These are phyloP conservation scores for Ametastegia equiseti DNA, from an alignment of 2,888 invertebrate genomes.

Conservation along the genomic window DNA sequence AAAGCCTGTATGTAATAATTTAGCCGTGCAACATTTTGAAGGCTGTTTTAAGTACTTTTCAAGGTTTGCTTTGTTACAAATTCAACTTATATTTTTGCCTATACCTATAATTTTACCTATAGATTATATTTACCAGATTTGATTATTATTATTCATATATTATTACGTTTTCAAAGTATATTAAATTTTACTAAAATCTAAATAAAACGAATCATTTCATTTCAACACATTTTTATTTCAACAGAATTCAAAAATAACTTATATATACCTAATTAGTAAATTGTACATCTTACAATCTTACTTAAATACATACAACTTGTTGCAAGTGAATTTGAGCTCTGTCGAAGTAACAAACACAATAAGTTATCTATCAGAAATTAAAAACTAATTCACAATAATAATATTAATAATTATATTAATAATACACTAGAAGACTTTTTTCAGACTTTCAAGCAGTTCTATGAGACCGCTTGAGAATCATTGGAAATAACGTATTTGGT, in stretches of 20 bases:
- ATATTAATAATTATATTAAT: no score
- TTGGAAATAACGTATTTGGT: no score
- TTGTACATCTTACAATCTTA: background rate
- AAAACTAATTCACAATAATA: conserved; percentile 10
- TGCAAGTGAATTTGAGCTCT: background rate
- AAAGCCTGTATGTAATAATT: conserved; percentile 11
- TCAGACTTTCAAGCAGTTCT: no score
- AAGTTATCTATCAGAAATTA: conserved; percentile 21
- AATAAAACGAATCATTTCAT: conserved; percentile 49
- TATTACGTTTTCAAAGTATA: conserved; percentile 54
- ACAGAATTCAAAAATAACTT: no score
- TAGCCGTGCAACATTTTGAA: conserved; percentile 46
- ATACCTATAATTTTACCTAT: conserved; percentile 33
- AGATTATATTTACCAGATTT: background rate
- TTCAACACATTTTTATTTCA: conserved; percentile 5
- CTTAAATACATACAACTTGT: background rate
- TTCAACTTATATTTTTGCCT: conserved; percentile 47
- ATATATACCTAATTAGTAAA: background rate
- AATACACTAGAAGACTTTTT: background rate
- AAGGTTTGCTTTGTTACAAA: conserved; percentile 48
- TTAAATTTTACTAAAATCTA: conserved; percentile 53
- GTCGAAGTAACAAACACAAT: background rate
- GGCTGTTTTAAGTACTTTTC: conserved; percentile 55
- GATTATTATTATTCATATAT: conserved; percentile 26
- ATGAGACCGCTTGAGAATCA: no score